phyloP scores from a whole-genome alignment of 2,888 invertebrate species.

The Stramonita haemastoma region DNA sequence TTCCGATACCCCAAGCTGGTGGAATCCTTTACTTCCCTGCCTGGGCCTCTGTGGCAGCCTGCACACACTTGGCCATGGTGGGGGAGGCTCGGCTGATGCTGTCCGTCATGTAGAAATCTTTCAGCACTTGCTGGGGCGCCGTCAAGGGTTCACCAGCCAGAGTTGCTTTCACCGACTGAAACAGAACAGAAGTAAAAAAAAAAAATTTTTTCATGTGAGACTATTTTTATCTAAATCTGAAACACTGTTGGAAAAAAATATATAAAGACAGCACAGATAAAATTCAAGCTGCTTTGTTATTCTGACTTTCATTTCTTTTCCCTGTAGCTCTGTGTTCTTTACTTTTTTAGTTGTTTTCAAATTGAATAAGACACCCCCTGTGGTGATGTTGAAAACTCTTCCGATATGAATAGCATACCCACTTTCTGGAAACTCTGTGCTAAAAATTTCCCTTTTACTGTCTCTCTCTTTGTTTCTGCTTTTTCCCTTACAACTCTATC shows the following conservation, averaged over 20 bases:
- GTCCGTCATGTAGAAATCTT: constrained; percentile 93
- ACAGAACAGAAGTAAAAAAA: constrained; percentile 44
- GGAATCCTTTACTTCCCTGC: constrained; percentile 29
- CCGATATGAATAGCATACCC: too few species aligned
- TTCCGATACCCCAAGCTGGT: too few species aligned
- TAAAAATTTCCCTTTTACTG: too few species aligned
- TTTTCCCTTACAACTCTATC: too few species aligned
- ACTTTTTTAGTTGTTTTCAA: too few species aligned
- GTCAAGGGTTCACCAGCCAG: constrained; percentile 75
- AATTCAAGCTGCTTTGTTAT: not conserved
- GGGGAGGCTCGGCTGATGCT: constrained; percentile 96
- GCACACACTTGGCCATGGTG: constrained; percentile 98
- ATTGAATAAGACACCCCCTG: too few species aligned
- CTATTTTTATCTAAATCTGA: not conserved
- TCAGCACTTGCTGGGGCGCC: constrained; percentile 82
- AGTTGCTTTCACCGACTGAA: constrained; percentile 75
- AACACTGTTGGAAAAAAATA: not conserved
- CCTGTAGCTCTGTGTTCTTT: too few species aligned
- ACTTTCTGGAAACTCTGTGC: too few species aligned
- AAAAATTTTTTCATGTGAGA: not conserved
- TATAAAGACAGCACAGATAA: not conserved
- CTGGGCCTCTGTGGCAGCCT: constrained; percentile 84
- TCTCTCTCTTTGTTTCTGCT: too few species aligned
- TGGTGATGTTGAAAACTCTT: too few species aligned
- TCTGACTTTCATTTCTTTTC: too few species aligned